Percentiles rank a stretch among this genome's conserved stretches.
Conservation (phyloP, 2,797 vertebrate species). For the Lepilemur ruficaudatus region DNA sequence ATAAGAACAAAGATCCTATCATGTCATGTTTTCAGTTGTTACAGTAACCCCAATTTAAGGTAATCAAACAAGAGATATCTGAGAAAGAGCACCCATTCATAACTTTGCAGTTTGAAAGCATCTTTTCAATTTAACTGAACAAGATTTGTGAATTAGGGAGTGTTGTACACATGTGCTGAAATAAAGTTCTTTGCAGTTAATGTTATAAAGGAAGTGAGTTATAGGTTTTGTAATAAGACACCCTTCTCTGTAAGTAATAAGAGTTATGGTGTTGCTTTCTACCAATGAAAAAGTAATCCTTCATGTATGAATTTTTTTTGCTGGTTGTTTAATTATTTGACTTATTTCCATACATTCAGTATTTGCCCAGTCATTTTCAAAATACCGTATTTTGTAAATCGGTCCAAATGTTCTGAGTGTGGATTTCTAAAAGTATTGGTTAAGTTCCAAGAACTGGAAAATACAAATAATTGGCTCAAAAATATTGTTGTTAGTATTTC, state of each 20-base stretch:
- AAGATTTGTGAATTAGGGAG: slow-evolving; percentile 43
- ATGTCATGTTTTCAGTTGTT: slow-evolving; percentile 44
- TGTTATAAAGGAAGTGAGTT: slow-evolving; percentile 49
- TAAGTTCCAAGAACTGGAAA: slow-evolving; percentile 29
- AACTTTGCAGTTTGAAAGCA: neutral
- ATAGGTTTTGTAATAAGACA: slow-evolving; percentile 11
- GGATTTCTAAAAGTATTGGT: neutral
- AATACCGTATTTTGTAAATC: slow-evolving; percentile 30
- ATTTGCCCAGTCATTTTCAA: neutral
- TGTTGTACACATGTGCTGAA: slow-evolving; percentile 35
- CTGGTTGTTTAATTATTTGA: neutral
- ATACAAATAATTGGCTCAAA: neutral
- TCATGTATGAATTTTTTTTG: neutral
- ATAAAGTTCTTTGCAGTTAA: slow-evolving; percentile 42
- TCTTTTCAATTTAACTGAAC: neutral
- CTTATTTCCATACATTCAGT: neutral
- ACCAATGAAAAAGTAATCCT: neutral
- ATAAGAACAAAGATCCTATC: slow-evolving; percentile 58
- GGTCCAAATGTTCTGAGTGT: neutral
- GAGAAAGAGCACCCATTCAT: slow-evolving; percentile 44
- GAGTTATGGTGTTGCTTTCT: neutral
- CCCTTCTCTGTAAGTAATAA: slow-evolving; percentile 14
- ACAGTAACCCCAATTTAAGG: slow-evolving; percentile 27
- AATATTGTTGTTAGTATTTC: slow-evolving; percentile 23
- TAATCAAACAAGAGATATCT: slow-evolving; percentile 39